Evolutionary conservation across 2,888 invertebrate genomes (phyloP).

Genomic region (Coleophora flavipennella): DNA sequence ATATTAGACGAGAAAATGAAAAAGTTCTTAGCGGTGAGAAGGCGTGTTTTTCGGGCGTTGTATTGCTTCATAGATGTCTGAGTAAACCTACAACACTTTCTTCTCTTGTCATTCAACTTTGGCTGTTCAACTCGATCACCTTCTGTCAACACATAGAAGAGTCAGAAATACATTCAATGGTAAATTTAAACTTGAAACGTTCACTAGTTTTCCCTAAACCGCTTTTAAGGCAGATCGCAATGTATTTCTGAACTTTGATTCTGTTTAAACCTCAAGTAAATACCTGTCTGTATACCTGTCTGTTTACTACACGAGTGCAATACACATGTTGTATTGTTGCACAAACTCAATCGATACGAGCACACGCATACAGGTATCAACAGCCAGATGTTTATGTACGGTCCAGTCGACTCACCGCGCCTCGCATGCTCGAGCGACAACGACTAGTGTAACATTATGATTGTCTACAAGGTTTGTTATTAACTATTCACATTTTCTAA

Average conservation of each 20-base stretch:
- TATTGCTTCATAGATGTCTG: constrained; percentile 46
- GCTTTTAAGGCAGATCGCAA: constrained; percentile 8
- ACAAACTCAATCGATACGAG: too few species aligned
- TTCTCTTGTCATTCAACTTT: constrained; percentile 54
- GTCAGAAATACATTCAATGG: constrained; percentile 30
- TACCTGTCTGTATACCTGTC: neutral
- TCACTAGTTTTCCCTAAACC: too few species aligned
- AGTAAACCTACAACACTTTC: constrained; percentile 40
- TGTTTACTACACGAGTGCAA: neutral
- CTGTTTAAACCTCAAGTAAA: constrained; percentile 48
- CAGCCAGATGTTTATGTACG: constrained; percentile 18
- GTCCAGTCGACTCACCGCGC: constrained; percentile 50
- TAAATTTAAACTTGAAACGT: neutral
- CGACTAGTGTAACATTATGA: constrained; percentile 47
- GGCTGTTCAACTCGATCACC: constrained; percentile 42
- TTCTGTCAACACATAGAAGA: constrained; percentile 26
- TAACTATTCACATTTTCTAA: neutral
- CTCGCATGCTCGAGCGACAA: constrained; percentile 67
- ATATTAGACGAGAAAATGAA: constrained; percentile 94
- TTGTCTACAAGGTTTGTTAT: constrained; percentile 15
- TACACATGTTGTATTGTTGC: too few species aligned
- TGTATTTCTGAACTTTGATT: constrained; percentile 36
- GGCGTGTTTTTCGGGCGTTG: constrained; percentile 53
- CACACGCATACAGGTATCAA: too few species aligned
- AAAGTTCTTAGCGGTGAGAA: constrained; percentile 93